These are phyloP conservation scores for Anguilla japonica DNA, from an alignment of 2,113 vertebrate species.

Conservation along the genomic window DNA sequence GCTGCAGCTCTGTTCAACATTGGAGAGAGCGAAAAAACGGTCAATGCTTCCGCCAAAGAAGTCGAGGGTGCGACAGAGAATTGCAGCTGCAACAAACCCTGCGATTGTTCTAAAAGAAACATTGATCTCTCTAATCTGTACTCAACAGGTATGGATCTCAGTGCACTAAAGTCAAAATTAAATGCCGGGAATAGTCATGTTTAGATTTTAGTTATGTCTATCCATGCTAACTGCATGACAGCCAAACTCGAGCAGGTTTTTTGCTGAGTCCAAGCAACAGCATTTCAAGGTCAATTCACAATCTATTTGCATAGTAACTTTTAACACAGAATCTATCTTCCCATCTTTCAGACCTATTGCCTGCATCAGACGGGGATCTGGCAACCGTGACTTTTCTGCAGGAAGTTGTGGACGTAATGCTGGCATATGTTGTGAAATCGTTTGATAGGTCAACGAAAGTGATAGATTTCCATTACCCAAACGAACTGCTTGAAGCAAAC, in stretches of 20 bases:
- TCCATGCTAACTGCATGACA: neutral
- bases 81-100: constrained; percentile 84
- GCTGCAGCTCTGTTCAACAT: constrained; percentile 82
- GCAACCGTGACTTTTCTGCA: constrained; percentile 91
- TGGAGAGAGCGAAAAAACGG: constrained; percentile 80
- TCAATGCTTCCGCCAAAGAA: constrained; percentile 68
- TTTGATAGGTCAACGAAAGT: constrained; percentile 97
- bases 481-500: constrained; percentile 92
- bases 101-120: constrained; percentile 75
- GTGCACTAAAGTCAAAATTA: neutral
- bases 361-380: constrained; percentile 81
- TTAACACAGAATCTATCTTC: neutral
- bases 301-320: neutral
- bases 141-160: constrained; percentile 85
- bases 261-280: neutral
- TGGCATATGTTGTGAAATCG: constrained; percentile 92
- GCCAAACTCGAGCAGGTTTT: neutral
- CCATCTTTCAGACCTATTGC: constrained; percentile 80
- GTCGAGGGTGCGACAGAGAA: constrained; percentile 52
- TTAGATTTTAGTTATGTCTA: neutral
- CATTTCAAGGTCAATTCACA: neutral
- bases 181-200: neutral
- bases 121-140: constrained; percentile 83
- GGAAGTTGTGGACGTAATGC: constrained; percentile 91
- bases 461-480: constrained; percentile 97